Base-by-base conservation (phyloP, 2,113 vertebrate species). In the Marmota monax region DNA sequence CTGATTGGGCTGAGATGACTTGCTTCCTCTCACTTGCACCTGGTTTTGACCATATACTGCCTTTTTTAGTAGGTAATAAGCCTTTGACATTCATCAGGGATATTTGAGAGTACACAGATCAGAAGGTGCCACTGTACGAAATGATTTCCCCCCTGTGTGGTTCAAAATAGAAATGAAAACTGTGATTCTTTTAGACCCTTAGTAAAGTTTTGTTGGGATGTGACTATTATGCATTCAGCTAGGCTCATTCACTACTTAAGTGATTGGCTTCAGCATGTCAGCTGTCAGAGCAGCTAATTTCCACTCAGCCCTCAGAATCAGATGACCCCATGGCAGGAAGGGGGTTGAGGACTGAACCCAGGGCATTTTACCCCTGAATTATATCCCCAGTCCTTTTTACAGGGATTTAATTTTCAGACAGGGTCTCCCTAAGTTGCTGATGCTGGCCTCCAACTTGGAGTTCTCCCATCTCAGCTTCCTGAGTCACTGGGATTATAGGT, bases 101-200 rank as follows among this genome's bases (percentile, higher is more conserved):
- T 85, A 86, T 74, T 39, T 74, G 61, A 95, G 61, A 83, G 34
- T 51, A 58, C 14, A 65, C 37, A 73, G 5, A 65, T 95, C 42
- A 96, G 20, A 53, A 90, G 74, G 67, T 53, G 67, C 7, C 37
- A 65, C 5, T 56, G 3, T 70, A 73, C 37, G 65, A 74, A 76
- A 51, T 91, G 22, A 63, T 72, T 86, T 96, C 11, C 11, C 29
- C 27, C 80, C 9, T 95, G 58, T 95, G 37, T 95, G 37, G 12
- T 84, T 87, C 96, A 84, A 96, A 90, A 79, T 94, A 61, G 18
- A 42, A 90, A 37, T 73, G 6, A 73, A 61, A 63, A 63, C 58
- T 29, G 8, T 56, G n/a, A 69, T 73, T 94, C 76, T 58, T 58
- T 95, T 73, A 90, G 48, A 84, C n/a, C 63, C 58, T 84, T 94